phyloP scores from a whole-genome alignment of 2,113 vertebrate species.

The Scomber colias region DNA sequence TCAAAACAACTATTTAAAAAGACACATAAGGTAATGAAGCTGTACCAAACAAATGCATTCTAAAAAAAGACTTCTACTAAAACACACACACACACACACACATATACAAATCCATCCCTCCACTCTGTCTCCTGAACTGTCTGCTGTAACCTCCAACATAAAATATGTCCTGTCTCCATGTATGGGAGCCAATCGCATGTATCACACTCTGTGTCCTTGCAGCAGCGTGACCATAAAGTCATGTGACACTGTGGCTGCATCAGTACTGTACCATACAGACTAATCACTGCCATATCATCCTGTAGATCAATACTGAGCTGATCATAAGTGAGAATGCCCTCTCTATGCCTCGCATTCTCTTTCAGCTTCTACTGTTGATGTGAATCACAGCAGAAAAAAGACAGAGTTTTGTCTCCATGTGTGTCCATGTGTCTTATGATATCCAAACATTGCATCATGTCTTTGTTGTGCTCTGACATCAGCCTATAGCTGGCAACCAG shows the following conservation, averaged over 20 bases:
- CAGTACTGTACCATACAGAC: background rate
- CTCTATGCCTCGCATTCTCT: background rate
- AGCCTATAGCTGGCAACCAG: background rate
- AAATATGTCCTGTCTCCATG: constrained; percentile 28
- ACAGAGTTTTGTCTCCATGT: constrained; percentile 20
- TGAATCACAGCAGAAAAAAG: constrained; percentile 23
- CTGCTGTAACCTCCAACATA: constrained; percentile 29
- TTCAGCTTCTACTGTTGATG: background rate
- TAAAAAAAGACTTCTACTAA: too few species aligned
- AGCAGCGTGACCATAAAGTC: too few species aligned
- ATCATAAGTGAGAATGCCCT: constrained; percentile 1
- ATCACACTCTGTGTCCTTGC: constrained; percentile 10
- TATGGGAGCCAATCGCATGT: constrained; percentile 27
- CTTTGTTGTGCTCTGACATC: constrained; percentile 45
- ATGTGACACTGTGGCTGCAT: too few species aligned
- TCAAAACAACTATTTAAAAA: too few species aligned
- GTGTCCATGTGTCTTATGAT: constrained; percentile 8
- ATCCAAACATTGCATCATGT: constrained; percentile 47
- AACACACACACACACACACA: background rate
- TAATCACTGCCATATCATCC: background rate
- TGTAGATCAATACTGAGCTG: background rate
- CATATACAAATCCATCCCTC: constrained; percentile 13
- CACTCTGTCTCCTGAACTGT: constrained; percentile 9
- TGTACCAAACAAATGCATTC: too few species aligned
- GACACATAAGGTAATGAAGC: too few species aligned